Conservation (phyloP, 2,888 invertebrate genomes). For the Subacronicta megacephala region DNA sequence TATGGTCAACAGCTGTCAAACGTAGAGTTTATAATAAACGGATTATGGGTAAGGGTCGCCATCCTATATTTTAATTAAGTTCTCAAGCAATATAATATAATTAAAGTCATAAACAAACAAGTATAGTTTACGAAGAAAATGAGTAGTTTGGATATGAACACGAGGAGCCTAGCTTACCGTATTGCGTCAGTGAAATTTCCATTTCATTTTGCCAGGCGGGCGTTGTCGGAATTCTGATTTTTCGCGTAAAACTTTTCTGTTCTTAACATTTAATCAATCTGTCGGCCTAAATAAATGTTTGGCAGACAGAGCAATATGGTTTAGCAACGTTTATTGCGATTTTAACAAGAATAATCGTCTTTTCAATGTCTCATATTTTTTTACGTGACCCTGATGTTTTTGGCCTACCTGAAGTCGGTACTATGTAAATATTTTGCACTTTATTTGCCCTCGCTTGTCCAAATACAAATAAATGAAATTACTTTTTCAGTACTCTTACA, state of each 20-base stretch:
- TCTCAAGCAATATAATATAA: conserved; percentile 66
- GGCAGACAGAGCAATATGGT: conserved; percentile 19
- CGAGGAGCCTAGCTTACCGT: conserved; percentile 33
- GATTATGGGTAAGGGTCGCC: conserved; percentile 55
- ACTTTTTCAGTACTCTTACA: conserved; percentile 24
- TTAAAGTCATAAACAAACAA: conserved; percentile 69
- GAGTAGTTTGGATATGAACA: conserved; percentile 62
- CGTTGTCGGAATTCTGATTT: conserved; percentile 24
- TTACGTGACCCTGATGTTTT: conserved; percentile 13
- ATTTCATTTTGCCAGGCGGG: conserved; percentile 24
- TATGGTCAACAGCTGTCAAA: conserved; percentile 67
- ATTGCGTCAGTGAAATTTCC: conserved; percentile 18
- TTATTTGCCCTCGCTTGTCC: conserved; percentile 13
- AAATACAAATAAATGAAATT: conserved; percentile 40
- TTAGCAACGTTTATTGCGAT: conserved; percentile 31
- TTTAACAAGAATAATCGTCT: conserved; percentile 37
- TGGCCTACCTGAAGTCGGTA: conserved; percentile 7
- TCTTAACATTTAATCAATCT: conserved; percentile 40
- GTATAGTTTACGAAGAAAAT: conserved; percentile 53
- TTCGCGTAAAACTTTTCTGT: conserved; percentile 20
- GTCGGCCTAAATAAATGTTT: conserved; percentile 33
- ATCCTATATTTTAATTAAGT: conserved; percentile 73
- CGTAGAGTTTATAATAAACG: conserved; percentile 62
- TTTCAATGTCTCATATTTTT: conserved; percentile 18
- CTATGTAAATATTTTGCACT: conserved; percentile 36